Conservation (phyloP, 2,113 vertebrate genomes). For the Corythaeola cristata region DNA sequence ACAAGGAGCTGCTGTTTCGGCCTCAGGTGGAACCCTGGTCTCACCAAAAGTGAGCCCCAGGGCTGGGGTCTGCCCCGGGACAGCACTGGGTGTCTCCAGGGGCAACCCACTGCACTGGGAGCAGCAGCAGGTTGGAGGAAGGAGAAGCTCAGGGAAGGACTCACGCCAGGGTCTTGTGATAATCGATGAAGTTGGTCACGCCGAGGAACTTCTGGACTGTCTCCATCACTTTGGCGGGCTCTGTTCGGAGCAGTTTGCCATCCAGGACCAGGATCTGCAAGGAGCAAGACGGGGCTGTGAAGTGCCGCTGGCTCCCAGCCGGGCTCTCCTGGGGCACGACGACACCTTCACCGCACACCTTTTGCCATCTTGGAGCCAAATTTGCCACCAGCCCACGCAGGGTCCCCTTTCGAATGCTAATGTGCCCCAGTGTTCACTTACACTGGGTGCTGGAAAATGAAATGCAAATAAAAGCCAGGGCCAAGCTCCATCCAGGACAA, state of each 20-base stretch:
- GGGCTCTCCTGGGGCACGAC: not conserved
- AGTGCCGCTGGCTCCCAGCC: not conserved
- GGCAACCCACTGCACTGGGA: not conserved
- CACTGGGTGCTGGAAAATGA: not conserved
- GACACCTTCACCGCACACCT: not conserved
- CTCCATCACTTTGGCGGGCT: slow-evolving; percentile 94
- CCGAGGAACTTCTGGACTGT: slow-evolving; percentile 93
- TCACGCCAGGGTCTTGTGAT: slow-evolving; percentile 95
- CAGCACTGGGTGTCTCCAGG: not conserved
- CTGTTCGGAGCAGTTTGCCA: slow-evolving; percentile 91
- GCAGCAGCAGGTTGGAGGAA: not conserved
- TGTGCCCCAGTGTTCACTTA: not conserved
- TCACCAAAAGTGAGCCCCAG: not conserved
- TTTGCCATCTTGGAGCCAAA: not conserved
- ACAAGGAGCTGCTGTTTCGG: not conserved
- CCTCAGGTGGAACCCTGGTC: not conserved
- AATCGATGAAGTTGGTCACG: slow-evolving; percentile 86
- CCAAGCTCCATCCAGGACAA: not conserved
- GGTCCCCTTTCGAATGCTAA: not conserved
- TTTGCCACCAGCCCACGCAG: not conserved
- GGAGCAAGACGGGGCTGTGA: not conserved
- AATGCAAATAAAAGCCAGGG: not conserved
- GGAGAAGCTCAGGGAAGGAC: slow-evolving; percentile 40
- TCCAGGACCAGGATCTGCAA: slow-evolving; percentile 92
- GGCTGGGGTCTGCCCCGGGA: not conserved